These are phyloP conservation scores for Sphenopsis melanotis DNA, from an alignment of 2,797 vertebrate genomes.

Conservation along the genomic window DNA sequence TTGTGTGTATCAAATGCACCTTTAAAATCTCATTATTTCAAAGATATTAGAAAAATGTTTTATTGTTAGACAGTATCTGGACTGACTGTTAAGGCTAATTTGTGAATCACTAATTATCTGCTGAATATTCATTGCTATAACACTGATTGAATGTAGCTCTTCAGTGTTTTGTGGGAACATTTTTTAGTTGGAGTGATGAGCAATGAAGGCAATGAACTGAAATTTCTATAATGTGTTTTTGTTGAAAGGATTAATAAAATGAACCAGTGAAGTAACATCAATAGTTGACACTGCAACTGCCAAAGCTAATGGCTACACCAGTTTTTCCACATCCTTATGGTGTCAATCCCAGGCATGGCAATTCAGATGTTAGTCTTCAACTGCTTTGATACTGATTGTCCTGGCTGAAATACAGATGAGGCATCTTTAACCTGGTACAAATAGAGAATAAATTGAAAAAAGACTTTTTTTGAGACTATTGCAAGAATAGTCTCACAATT, in stretches of 20 bases:
- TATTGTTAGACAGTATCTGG: neutral
- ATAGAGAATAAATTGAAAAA: neutral
- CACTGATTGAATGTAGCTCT: neutral
- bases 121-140: neutral
- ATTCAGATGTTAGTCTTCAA: neutral
- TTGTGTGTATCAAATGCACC: neutral
- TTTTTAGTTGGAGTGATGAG: neutral
- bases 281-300: neutral
- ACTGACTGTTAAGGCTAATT: neutral
- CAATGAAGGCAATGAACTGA: neutral
- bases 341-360: neutral
- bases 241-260: neutral
- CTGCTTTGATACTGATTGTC: neutral
- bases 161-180: neutral
- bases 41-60: neutral
- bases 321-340: neutral
- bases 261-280: neutral
- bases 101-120: neutral
- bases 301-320: neutral
- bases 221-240: neutral
- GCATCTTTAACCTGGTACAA: neutral
- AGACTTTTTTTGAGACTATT: neutral
- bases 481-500: neutral
- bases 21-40: neutral
- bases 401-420: neutral